Conservation (phyloP, 2,888 invertebrate genomes). For the Nysson spinosus region DNA sequence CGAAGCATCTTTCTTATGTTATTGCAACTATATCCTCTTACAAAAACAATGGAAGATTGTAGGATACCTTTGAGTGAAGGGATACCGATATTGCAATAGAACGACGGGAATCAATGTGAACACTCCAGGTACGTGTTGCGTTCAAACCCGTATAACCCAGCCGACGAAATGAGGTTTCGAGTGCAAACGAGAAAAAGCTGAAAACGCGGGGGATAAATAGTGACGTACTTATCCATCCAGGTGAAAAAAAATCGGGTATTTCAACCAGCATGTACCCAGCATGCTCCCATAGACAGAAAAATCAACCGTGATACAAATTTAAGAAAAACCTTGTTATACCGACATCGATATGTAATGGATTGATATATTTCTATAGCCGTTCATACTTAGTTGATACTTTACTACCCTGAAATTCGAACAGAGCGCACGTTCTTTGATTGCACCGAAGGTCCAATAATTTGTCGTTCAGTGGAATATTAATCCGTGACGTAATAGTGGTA, state of each 20-base stretch:
- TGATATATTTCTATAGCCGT: too few relatives aligned
- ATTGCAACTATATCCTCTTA: slow-evolving; percentile 36
- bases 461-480: neutral
- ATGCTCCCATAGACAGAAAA: slow-evolving; percentile 31
- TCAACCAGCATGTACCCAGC: slow-evolving; percentile 22
- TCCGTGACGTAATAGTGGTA: neutral
- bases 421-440: too few relatives aligned
- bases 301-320: slow-evolving; percentile 21
- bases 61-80: slow-evolving; percentile 27
- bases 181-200: slow-evolving; percentile 31
- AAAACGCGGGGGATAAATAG: slow-evolving; percentile 25
- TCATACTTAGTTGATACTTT: too few relatives aligned
- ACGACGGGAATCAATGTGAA: slow-evolving; percentile 38
- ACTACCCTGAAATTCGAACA: too few relatives aligned
- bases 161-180: slow-evolving; percentile 47
- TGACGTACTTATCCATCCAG: slow-evolving; percentile 26
- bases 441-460: neutral
- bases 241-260: slow-evolving; percentile 46
- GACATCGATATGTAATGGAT: too few relatives aligned
- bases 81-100: slow-evolving; percentile 46
- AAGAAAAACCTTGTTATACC: neutral
- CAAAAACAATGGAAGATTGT: slow-evolving; percentile 48
- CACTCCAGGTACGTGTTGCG: slow-evolving; percentile 16
- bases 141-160: slow-evolving; percentile 17
- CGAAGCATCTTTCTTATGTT: slow-evolving; percentile 24